phyloP scores from a whole-genome alignment of 1,140 invertebrate species.

The Brachionus rubens region DNA sequence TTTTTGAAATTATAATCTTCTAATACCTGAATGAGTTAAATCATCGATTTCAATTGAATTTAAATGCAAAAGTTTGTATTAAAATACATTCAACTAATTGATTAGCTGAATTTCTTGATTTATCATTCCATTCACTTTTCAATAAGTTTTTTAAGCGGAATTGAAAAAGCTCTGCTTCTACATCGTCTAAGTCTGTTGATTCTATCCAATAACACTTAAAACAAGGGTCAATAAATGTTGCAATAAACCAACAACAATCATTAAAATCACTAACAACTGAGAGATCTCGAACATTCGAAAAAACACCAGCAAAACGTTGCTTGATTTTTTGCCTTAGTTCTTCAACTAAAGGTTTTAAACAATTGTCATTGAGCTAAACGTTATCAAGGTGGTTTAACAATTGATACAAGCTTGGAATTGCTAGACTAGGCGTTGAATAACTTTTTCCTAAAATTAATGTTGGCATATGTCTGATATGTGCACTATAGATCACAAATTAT shows the following conservation, averaged over 20 bases:
- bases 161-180: not conserved
- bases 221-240: not conserved
- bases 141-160: not conserved
- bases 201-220: not conserved
- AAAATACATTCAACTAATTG: no score
- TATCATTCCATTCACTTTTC: not conserved
- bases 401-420: not conserved
- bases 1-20: no score
- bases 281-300: not conserved
- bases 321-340: no score
- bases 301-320: no score
- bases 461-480: no score
- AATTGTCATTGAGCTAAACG: not conserved
- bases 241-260: not conserved
- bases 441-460: no score
- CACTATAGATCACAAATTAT: no score
- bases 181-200: not conserved
- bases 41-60: no score
- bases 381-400: not conserved
- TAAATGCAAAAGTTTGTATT: no score
- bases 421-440: not conserved
- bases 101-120: no score
- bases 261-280: not conserved
- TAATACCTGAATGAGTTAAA: no score
- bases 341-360: no score